Evolutionary conservation across 2,888 invertebrate genomes (phyloP).

Genomic region (Dichetophora obliterata): DNA sequence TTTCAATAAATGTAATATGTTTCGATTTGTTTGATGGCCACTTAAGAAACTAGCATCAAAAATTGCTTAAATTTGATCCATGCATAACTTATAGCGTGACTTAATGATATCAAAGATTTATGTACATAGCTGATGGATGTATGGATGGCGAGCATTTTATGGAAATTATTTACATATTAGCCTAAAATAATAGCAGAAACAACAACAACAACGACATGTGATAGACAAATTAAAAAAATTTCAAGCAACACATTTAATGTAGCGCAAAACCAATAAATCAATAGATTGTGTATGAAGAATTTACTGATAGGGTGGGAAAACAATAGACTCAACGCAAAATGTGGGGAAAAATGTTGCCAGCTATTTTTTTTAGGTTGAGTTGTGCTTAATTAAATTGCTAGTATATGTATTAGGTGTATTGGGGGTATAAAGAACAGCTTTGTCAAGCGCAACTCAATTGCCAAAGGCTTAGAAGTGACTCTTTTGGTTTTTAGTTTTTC

Average conservation of each 20-base stretch:
- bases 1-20: conserved; percentile 49
- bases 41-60: conserved; percentile 36
- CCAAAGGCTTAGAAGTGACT: no score
- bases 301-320: not conserved
- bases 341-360: not conserved
- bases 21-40: conserved; percentile 14
- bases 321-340: not conserved
- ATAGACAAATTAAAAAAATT: conserved; percentile 22
- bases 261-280: conserved; percentile 58
- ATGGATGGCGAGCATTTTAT: conserved; percentile 40
- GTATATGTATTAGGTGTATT: no score
- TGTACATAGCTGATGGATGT: not conserved
- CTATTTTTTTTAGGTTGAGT: not conserved
- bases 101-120: conserved; percentile 1
- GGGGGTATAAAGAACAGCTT: no score
- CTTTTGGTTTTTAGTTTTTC: no score
- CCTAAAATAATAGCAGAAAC: conserved; percentile 36
- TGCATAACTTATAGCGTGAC: conserved; percentile 57
- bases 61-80: conserved; percentile 52
- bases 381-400: no score
- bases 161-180: conserved; percentile 52
- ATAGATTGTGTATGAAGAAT: conserved; percentile 44
- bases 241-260: conserved; percentile 36
- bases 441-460: no score
- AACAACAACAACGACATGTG: not conserved